phyloP scores from a whole-genome alignment of 2,888 invertebrate genomes.

The Melieria picta region DNA sequence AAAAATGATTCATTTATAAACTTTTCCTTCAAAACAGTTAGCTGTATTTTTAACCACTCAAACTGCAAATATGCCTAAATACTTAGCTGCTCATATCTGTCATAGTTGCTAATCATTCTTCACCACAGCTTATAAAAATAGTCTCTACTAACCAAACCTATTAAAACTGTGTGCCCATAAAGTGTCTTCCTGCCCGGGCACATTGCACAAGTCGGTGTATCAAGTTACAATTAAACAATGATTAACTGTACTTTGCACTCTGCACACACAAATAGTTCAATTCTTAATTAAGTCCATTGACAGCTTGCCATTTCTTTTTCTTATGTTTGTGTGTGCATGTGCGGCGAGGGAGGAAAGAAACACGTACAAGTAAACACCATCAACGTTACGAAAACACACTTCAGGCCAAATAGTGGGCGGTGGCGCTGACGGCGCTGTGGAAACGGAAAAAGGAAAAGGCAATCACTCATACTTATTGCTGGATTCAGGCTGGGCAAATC shows the following conservation, averaged over 20 bases:
- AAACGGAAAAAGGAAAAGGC: slow-evolving; percentile 6
- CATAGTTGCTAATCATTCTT: no score
- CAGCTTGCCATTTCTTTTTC: slow-evolving; percentile 17
- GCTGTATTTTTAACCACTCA: no score
- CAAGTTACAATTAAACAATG: slow-evolving; percentile 37
- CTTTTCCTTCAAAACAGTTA: no score
- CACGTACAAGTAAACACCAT: slow-evolving; percentile 18
- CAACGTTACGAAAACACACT: slow-evolving; percentile 26
- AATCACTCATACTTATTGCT: slow-evolving; percentile 22
- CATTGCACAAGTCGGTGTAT: slow-evolving; percentile 31
- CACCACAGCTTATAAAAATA: no score
- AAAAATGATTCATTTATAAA: no score
- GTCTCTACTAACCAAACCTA: no score
- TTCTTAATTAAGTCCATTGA: slow-evolving; percentile 39
- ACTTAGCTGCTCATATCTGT: no score
- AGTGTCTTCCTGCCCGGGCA: neutral
- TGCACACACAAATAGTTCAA: slow-evolving; percentile 15
- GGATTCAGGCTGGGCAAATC: slow-evolving; percentile 18
- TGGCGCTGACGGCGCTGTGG: neutral
- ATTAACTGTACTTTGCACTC: slow-evolving; percentile 33
- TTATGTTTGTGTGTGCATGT: neutral
- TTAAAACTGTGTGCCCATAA: no score
- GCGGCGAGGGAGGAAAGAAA: neutral
- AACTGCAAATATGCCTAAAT: no score
- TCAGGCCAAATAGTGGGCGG: slow-evolving; percentile 19